These are phyloP conservation scores for Loriculus beryllinus DNA, from an alignment of 2,797 vertebrate genomes.

Conservation along the genomic window DNA sequence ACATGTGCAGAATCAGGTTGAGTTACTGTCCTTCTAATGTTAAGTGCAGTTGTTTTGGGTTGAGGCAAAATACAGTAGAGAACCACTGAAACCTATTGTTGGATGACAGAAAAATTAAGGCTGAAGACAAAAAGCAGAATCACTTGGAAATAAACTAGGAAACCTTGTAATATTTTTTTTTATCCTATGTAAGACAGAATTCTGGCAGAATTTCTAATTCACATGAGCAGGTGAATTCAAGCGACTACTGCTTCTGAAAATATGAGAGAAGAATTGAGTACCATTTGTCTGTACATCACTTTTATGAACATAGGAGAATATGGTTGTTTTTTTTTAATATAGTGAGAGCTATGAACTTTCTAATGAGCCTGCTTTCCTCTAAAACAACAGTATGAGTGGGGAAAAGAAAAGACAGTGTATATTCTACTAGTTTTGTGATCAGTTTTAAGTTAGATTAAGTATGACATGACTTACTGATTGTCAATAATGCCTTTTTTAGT, in stretches of 20 bases:
- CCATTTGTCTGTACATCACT: background rate
- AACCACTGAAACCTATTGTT: fast-evolving
- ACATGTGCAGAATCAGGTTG: background rate
- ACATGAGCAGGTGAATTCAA: background rate
- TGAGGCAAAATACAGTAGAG: background rate
- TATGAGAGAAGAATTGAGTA: background rate
- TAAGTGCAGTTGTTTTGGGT: background rate
- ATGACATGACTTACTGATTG: fast-evolving
- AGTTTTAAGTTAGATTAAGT: background rate
- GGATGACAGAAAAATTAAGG: background rate
- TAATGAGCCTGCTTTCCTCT: background rate
- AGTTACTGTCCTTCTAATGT: fast-evolving
- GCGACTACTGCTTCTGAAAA: background rate
- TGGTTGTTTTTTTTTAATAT: fast-evolving
- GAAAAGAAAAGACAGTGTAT: too few species aligned
- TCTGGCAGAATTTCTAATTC: background rate
- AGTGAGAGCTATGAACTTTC: background rate
- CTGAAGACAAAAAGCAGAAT: background rate
- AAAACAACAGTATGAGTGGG: background rate
- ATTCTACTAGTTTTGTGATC: background rate
- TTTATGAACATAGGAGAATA: fast-evolving
- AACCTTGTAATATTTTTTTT: background rate
- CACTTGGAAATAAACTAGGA: background rate
- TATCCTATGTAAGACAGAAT: background rate
- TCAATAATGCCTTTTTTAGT: background rate